Evolutionary conservation across 2,888 invertebrate species (phyloP).

Genomic region (Oconnorella tubifera): DNA sequence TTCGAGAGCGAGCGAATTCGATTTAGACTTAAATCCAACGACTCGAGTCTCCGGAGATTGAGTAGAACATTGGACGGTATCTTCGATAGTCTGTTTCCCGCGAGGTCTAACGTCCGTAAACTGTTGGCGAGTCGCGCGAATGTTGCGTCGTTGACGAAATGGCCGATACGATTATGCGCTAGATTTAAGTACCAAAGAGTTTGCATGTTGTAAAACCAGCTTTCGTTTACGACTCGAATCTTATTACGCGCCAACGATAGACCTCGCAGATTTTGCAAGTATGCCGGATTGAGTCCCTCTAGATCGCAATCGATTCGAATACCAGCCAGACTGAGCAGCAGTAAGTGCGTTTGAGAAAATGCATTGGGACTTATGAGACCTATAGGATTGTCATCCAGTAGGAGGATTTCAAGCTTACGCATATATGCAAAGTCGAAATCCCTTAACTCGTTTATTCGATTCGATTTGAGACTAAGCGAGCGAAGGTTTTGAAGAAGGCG

Average conservation of each 20-base stretch:
- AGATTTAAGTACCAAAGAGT: slow-evolving; percentile 25
- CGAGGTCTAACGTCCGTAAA: slow-evolving; percentile 23
- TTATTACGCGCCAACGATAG: slow-evolving; percentile 16
- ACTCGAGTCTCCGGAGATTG: slow-evolving; percentile 14
- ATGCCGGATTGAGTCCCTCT: slow-evolving; percentile 18
- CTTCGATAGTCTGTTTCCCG: slow-evolving; percentile 21
- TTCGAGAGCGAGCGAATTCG: slow-evolving; percentile 13
- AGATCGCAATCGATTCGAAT: slow-evolving; percentile 20
- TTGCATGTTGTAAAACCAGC: slow-evolving; percentile 25
- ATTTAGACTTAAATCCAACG: slow-evolving; percentile 26
- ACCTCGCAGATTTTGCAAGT: slow-evolving; percentile 21
- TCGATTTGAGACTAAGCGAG: slow-evolving; percentile 24
- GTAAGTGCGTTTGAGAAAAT: slow-evolving; percentile 27
- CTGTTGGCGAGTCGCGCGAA: slow-evolving; percentile 22
- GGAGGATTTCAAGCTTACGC: slow-evolving; percentile 22
- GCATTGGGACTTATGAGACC: slow-evolving; percentile 14
- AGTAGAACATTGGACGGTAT: slow-evolving; percentile 16
- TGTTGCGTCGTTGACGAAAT: slow-evolving; percentile 4
- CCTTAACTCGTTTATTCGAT: slow-evolving; percentile 22
- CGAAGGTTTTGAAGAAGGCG: slow-evolving; percentile 28
- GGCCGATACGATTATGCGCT: slow-evolving; percentile 25
- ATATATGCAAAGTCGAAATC: slow-evolving; percentile 26
- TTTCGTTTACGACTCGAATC: neutral
- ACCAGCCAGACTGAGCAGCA: slow-evolving; percentile 20
- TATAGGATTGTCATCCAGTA: slow-evolving; percentile 31